Base-by-base conservation (phyloP, 2,797 vertebrate genomes). In the Pangasius larnaudii region DNA sequence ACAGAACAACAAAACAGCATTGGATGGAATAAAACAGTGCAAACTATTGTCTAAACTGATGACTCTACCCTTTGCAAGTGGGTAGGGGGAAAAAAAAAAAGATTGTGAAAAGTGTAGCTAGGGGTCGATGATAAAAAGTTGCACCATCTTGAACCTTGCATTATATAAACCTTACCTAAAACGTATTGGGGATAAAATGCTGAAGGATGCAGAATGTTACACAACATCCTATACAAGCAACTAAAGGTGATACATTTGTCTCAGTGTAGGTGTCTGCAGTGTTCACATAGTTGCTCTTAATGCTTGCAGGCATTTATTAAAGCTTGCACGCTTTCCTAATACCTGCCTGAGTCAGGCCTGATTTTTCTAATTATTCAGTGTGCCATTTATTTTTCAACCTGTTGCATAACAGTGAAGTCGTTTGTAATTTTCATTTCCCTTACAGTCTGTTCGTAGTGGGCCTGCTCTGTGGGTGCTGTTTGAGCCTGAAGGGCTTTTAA, bases 361-460 rank as follows among this genome's bases (percentile, higher is more conserved):
- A 42, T 49, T 56, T 59, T 59, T 72, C 36, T 30, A 13, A 71
- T 36, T 72, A 46, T 81, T 36, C 18, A 49, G 0, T 10, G 0
- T 58, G 65, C n/a, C 2, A 1, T 30, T 27, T 49, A 36, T 24
- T 59, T 61, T 24, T 16, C 2, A 36, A 33, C 19, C 46, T 83
- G 69, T 75, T 42, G 30, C 30, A 61, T 36, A 59, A 61, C 46
- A n/a, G 22, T 49, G 19, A 87, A 30, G 58, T 81, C 46, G 22
- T 7, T 33, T 83, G 19, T 24, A 46, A 46, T 65, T 82, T 88
- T 81, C 8, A 88, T 89, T 87, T 90, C 67, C 81, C 83, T 72
- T 90, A 59, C 27, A 33, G 65, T 81, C 79, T 84, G 85, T 81
- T 85, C 75, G 59, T 72, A 77, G 85, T 78, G 81, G 88, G 56